phyloP scores from a whole-genome alignment of 2,797 vertebrate genomes.

The Neoniphon sammara region DNA sequence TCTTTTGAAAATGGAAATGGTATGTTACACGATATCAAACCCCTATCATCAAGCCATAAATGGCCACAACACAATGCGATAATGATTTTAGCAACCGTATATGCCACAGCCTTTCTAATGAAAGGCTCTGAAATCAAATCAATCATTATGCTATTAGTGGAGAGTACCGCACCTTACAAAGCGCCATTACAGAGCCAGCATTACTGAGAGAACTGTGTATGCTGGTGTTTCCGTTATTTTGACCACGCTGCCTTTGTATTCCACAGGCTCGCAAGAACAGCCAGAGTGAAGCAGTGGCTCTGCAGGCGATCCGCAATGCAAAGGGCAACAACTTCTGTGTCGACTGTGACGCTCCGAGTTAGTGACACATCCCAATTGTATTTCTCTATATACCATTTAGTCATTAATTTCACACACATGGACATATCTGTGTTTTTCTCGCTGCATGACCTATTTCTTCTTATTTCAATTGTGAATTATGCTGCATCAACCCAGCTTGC shows the following conservation, averaged over 20 bases:
- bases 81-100: conserved; percentile 9
- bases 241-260: conserved; percentile 20
- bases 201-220: not conserved
- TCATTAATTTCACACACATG: not conserved
- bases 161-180: conserved; percentile 10
- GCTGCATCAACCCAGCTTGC: not conserved
- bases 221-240: conserved; percentile 15
- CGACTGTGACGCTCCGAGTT: conserved; percentile 93
- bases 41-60: no score
- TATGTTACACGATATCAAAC: no score
- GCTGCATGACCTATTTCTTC: not conserved
- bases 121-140: not conserved
- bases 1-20: conserved; percentile 5
- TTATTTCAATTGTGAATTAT: not conserved
- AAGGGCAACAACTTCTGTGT: conserved; percentile 92
- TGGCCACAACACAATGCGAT: not conserved
- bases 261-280: conserved; percentile 89
- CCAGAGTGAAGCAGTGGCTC: conserved; percentile 91
- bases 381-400: not conserved
- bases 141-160: conserved; percentile 24
- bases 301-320: conserved; percentile 92
- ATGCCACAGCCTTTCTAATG: not conserved
- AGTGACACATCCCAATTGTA: conserved; percentile 64
- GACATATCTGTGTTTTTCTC: not conserved
- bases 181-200: not conserved